Conservation (phyloP, 64 coral and sea anemone species). For the Stichodactyla helianthus region DNA sequence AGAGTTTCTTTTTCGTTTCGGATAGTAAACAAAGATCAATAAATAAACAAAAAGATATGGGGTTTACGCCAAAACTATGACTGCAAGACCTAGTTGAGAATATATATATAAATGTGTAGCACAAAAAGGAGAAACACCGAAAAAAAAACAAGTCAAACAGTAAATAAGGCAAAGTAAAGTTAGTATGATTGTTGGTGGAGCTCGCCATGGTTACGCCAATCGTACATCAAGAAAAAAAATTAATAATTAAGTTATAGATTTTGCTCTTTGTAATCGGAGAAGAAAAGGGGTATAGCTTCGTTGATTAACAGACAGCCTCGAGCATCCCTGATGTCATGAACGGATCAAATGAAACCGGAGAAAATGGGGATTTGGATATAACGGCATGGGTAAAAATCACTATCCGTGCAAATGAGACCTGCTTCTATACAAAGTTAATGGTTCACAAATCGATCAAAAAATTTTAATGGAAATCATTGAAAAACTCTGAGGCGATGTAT, state of each 20-base stretch:
- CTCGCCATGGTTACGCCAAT: slow-evolving; percentile 5
- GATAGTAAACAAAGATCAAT: background rate
- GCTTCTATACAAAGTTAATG: slow-evolving; percentile 5
- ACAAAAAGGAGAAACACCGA: background rate
- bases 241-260: background rate
- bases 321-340: slow-evolving; percentile 1
- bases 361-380: background rate
- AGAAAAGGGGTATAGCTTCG: background rate
- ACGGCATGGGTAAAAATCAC: slow-evolving; percentile 1
- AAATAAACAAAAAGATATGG: background rate
- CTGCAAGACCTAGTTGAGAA: background rate
- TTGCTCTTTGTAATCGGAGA: background rate
- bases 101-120: background rate
- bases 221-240: background rate
- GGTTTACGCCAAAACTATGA: background rate
- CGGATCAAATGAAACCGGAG: slow-evolving; percentile 2
- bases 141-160: background rate
- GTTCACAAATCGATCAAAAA: slow-evolving; percentile 2
- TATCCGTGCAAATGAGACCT: background rate
- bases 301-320: background rate
- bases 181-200: background rate
- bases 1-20: background rate
- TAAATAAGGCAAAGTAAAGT: background rate
- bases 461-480: slow-evolving; percentile 16
- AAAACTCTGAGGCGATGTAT: background rate